Evolutionary conservation across 2,113 vertebrate genomes (phyloP).

Genomic region (Benitochromis conjunctus): DNA sequence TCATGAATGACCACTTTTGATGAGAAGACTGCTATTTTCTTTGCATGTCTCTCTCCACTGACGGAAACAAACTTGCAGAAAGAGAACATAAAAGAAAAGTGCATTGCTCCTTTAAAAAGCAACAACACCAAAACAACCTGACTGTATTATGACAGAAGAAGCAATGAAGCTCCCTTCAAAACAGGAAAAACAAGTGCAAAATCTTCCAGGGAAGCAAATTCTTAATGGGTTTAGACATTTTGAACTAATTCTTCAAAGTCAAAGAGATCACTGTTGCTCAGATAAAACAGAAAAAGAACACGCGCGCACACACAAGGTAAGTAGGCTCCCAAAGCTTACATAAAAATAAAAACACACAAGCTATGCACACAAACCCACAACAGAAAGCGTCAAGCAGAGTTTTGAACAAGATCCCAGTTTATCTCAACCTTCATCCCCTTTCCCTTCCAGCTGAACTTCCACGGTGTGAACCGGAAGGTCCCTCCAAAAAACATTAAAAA

Average conservation of each 20-base stretch:
- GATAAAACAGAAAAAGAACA: not conserved
- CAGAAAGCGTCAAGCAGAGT: conserved; percentile 53
- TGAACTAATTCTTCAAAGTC: conserved; percentile 44
- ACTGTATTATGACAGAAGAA: not conserved
- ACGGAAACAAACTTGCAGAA: not conserved
- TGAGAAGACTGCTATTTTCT: not conserved
- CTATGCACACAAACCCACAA: not conserved
- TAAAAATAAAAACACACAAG: not conserved
- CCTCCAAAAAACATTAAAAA: conserved; percentile 15
- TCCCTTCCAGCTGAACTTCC: conserved; percentile 19
- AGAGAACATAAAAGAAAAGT: not conserved
- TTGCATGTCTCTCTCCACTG: not conserved
- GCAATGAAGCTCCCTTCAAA: not conserved
- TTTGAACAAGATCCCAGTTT: conserved; percentile 66
- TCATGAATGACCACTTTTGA: conserved; percentile 18
- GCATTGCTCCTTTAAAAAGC: not conserved
- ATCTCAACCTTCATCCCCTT: conserved; percentile 47
- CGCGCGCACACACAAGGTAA: not conserved
- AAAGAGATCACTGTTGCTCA: not conserved
- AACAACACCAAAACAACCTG: not conserved
- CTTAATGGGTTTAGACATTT: conserved; percentile 14
- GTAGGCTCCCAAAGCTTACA: not conserved
- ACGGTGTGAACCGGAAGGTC: conserved; percentile 5
- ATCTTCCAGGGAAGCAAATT: not conserved
- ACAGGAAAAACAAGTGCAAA: not conserved